Base-by-base conservation (phyloP, 2,888 invertebrate genomes). In the Oscheius onirici region DNA sequence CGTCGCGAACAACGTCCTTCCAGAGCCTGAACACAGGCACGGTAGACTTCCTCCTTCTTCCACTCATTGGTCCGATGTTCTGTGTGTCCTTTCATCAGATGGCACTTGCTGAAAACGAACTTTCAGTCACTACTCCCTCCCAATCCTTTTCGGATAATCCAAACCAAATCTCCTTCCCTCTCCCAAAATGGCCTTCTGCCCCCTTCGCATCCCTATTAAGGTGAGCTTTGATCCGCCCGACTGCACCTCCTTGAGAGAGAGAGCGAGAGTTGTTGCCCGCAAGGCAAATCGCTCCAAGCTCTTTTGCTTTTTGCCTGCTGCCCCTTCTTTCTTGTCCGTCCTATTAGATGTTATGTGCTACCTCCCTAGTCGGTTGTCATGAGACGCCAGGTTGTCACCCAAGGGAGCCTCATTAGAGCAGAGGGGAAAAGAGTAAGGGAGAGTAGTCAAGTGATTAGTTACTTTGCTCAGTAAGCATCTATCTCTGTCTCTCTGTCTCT, bases 1-100 rank as follows among this genome's bases (percentile, higher is more conserved):
- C 82, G 66, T 51, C 78, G 73, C 11, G 77, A 78, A 40, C 82
- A 82, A 49, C 82, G 65, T 10, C 82, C 82, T 71, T 82, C 82
- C 13, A 82, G 69, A 0, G 82, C 76, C 73, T 82, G 79, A 0
- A 77, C 78, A 57, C 78, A 78, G 15, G 70, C 66, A 28, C 77
- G 69, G 58, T 76, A 72, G 46, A 80, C 75, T 63, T 82, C 82
- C 70, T 82, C 76, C 60, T 77, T 74, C 66, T 74, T 74, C 82
- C 82, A 82, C 55, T 76, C 80, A 73, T 82, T 79, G 49, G 76
- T 75, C 70, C 82, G 74, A 54, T 82, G 82, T 67, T 82, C 82
- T 49, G 75, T 74, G 74, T 82, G 82, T 26, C 82, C 82, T 67
- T 79, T 77, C 69, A 82, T 72, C 54, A 82, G 72, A 60, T 82